These are phyloP conservation scores for Conistra vaccinii DNA, from an alignment of 2,888 invertebrate species.

Conservation along the genomic window DNA sequence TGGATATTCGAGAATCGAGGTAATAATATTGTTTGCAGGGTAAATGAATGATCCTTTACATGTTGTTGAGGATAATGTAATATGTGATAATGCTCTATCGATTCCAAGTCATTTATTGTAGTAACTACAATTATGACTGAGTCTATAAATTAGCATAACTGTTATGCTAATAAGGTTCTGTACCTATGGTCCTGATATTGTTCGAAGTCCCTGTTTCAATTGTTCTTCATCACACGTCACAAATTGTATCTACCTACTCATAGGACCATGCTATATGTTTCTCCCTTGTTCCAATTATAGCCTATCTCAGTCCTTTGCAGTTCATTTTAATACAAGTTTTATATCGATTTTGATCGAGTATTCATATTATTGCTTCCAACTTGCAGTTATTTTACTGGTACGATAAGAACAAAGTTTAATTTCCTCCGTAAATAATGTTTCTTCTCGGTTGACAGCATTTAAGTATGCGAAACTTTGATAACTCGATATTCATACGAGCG, in stretches of 20 bases:
- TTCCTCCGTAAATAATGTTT: slow-evolving; percentile 20
- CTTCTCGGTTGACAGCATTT: slow-evolving; percentile 30
- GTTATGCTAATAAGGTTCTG: neutral
- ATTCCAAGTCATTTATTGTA: slow-evolving; percentile 1
- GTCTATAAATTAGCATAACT: neutral
- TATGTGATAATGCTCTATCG: neutral
- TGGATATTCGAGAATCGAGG: neutral
- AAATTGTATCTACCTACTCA: neutral
- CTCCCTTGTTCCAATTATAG: neutral
- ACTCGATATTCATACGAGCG: slow-evolving; percentile 18
- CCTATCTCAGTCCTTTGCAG: neutral
- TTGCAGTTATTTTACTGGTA: neutral
- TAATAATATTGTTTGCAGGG: neutral
- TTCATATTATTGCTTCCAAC: neutral
- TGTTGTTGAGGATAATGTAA: neutral
- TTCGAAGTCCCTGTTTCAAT: neutral
- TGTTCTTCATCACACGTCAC: neutral
- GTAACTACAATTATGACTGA: neutral
- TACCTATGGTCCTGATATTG: slow-evolving; percentile 1
- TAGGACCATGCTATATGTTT: no score
- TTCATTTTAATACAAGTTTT: neutral
- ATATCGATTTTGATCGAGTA: neutral
- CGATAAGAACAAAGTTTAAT: slow-evolving; percentile 28
- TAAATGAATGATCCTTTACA: neutral
- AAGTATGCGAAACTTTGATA: slow-evolving; percentile 28